Evolutionary conservation across 2,113 vertebrate species (phyloP), one percentile per base, ranked within the genome.

Genomic region (Sinocyclocheilus anshuiensis): DNA sequence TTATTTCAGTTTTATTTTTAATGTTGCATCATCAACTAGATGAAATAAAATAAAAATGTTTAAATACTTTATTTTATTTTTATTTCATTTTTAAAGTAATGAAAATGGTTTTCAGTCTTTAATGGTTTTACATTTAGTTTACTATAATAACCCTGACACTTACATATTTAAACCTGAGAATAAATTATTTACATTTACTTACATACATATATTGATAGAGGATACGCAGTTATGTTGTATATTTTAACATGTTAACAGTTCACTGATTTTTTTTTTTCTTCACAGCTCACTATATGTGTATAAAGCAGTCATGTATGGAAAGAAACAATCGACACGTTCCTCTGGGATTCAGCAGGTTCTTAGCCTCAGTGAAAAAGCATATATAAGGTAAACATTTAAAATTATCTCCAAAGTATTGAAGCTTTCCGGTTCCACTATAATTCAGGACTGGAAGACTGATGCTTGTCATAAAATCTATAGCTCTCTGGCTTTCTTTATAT

Each of bases 391-490:
- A 74, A 45, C 78, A 39, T 39, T 63, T 75, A 7, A 76, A 61
- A 61, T 53, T 45, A 26, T 63, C n/a, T 61, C 22, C 0, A 48
- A 59, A 61, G 33, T 36, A 77, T 69, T n/a, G 18, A 50, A 81
- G 39, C 36, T 45, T 42, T 77, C 26, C 15, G 33, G 48, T 77
- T 69, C 59, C 55, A 76, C 53, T 24, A 39, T 76, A 63, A 67
- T 77, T 57, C 59, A 87, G 53, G 16, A 57, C 26, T 6, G 72
- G 48, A 20, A 55, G 16, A 67, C 29, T 53, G 72, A 67, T 26
- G 48, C 71, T 45, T 77, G 71, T 77, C 79, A 77, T 26, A 83
- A 82, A 82, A 86, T 82, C 85, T 63, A 86, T 77, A 77, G 61
- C 26, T 57, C 53, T 76, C 39, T 80, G 42, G 33, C 26, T 81